Evolutionary conservation across 1,140 invertebrate species (phyloP).

Genomic region (Thereuonema tuberculata): DNA sequence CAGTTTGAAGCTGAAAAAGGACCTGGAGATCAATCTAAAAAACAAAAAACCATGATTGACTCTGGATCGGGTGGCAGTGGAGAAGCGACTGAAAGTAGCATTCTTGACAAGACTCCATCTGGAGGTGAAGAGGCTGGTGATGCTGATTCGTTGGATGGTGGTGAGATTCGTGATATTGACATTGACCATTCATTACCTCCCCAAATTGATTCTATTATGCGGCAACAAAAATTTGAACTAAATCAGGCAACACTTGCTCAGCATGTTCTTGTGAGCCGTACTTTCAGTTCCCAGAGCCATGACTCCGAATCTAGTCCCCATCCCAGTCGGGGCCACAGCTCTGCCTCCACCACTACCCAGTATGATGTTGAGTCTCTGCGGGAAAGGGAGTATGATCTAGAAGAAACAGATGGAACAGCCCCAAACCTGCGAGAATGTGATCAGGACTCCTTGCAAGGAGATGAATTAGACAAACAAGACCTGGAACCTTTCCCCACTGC

Average conservation of each 20-base stretch:
- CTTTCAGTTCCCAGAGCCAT: too few relatives aligned
- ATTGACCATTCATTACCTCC: slow-evolving; percentile 23
- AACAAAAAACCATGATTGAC: slow-evolving; percentile 12
- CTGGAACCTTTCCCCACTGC: background rate
- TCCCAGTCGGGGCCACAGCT: slow-evolving; percentile 12
- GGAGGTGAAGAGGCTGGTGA: slow-evolving; percentile 13
- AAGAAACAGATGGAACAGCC: slow-evolving; percentile 10
- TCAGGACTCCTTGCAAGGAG: slow-evolving; percentile 2
- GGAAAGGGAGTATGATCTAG: slow-evolving; percentile 24
- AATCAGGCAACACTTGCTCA: slow-evolving; percentile 15
- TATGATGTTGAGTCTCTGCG: slow-evolving; percentile 20
- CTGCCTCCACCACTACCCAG: slow-evolving; percentile 14
- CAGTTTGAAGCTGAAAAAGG: slow-evolving; percentile 34
- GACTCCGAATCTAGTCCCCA: slow-evolving; percentile 12
- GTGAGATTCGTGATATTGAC: slow-evolving; percentile 24
- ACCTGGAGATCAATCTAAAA: background rate
- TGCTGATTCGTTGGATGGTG: slow-evolving; percentile 13
- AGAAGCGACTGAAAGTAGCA: slow-evolving; percentile 25
- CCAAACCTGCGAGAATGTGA: background rate
- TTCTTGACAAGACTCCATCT: slow-evolving; percentile 33
- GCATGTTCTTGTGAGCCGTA: slow-evolving; percentile 3
- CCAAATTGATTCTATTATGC: background rate
- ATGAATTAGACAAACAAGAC: too few relatives aligned
- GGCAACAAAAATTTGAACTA: slow-evolving; percentile 25
- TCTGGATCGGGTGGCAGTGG: slow-evolving; percentile 26